Evolutionary conservation across 2,113 vertebrate species (phyloP).

Genomic region (Gorsachius goisagi): DNA sequence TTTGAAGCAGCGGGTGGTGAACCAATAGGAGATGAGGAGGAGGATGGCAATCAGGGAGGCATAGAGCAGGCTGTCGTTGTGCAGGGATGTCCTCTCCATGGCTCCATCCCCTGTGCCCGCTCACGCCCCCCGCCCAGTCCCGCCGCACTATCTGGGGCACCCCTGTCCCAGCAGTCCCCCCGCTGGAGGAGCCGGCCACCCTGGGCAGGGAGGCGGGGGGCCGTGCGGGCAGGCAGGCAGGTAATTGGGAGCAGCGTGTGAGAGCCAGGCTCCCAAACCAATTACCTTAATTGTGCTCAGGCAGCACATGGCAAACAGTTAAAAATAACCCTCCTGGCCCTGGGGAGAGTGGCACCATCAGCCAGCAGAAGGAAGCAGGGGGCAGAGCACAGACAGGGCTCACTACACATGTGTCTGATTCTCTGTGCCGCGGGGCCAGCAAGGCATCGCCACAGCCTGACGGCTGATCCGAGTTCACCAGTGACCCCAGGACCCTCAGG

Average conservation of each 20-base stretch:
- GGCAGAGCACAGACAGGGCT: not conserved
- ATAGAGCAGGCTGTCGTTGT: conserved; percentile 73
- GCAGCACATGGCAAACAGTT: conserved; percentile 64
- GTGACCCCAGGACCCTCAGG: not conserved
- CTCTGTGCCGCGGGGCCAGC: accelerated
- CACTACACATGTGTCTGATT: not conserved
- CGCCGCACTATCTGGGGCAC: not conserved
- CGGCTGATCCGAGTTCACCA: not conserved
- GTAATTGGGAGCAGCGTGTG: conserved; percentile 58
- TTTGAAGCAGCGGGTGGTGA: conserved; percentile 70
- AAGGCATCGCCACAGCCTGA: not conserved
- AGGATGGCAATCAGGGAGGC: conserved; percentile 67
- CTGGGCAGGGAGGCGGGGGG: conserved; percentile 26
- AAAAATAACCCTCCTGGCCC: conserved; percentile 68
- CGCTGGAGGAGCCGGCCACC: not conserved
- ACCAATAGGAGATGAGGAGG: conserved; percentile 74
- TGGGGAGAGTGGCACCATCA: conserved; percentile 31
- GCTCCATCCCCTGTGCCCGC: conserved; percentile 50
- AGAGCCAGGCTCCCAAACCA: conserved; percentile 71
- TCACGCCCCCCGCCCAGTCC: not conserved
- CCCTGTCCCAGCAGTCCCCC: conserved; percentile 15
- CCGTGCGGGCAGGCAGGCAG: not conserved
- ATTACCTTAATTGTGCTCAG: conserved; percentile 71
- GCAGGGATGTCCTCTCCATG: conserved; percentile 70
- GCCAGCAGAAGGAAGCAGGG: not conserved